Evolutionary conservation across 2,888 invertebrate genomes (phyloP).

Genomic region (Eupithecia centaureata): DNA sequence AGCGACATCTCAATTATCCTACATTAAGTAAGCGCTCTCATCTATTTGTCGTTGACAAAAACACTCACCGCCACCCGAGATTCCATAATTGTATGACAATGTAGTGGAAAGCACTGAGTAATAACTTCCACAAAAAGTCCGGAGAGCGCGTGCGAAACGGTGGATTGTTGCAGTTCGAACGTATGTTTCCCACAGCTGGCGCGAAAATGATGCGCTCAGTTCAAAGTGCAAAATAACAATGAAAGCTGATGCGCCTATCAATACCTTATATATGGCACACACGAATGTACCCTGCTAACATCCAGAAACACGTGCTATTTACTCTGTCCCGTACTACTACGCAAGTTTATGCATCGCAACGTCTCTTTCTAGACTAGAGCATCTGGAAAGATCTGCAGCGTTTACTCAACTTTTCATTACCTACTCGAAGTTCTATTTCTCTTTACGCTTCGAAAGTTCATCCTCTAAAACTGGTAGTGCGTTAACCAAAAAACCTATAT

Average conservation of each 20-base stretch:
- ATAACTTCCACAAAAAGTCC: constrained; percentile 59
- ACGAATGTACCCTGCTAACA: constrained; percentile 53
- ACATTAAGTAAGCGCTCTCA: constrained; percentile 47
- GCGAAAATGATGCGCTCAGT: constrained; percentile 60
- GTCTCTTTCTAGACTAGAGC: background rate
- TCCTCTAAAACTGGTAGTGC: background rate
- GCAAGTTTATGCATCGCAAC: background rate
- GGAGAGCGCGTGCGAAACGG: constrained; percentile 61
- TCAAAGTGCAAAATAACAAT: constrained; percentile 65
- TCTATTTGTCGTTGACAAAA: constrained; percentile 46
- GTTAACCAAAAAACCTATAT: background rate
- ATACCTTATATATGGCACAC: constrained; percentile 75
- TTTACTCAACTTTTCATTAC: background rate
- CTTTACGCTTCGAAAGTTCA: background rate
- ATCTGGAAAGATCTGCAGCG: background rate
- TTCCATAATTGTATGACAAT: constrained; percentile 74
- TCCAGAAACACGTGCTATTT: constrained; percentile 46
- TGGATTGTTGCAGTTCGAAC: constrained; percentile 38
- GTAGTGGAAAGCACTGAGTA: constrained; percentile 68
- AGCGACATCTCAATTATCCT: constrained; percentile 43
- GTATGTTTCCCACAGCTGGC: constrained; percentile 54
- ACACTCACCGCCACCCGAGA: constrained; percentile 71
- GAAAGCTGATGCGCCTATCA: constrained; percentile 66
- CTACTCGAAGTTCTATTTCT: background rate
- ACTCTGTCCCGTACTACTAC: constrained; percentile 35